Base-by-base conservation (phyloP, 2,888 invertebrate genomes). In the Eristalis tenax region DNA sequence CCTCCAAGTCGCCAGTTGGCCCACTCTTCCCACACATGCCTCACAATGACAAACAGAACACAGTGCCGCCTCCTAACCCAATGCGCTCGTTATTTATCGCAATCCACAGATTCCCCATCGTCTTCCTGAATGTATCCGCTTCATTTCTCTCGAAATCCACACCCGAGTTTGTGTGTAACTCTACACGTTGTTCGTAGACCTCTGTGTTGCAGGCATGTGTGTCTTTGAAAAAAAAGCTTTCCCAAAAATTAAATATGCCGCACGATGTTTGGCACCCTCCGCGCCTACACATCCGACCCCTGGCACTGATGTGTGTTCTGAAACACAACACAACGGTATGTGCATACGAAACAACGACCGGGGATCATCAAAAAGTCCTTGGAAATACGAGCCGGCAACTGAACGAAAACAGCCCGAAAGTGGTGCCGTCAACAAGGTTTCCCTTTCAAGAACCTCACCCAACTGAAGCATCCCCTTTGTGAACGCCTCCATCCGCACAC, bases 221-320 rank as follows among this genome's bases (percentile, higher is more conserved):
- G 50, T 50, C 74, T 82, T 74, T 74, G 32, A 38, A 56, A 82
- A 82, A 83, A 83, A 83, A 70, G 75, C 83, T 86, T 61, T 83
- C 83, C 83, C 78, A 70, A 78, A 86, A 86, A 86, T 86, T 86
- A 86, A 86, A 86, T 86, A 86, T 83, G 83, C 86, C 73, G 78
- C 70, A 83, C 83, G 83, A 75, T 83, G 75, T 74, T 86, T 64
- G 78, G 61, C 61, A 70, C 74, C 75, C 83, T 2, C 75, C 32
- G 6, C 32, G 1, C 32, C 32, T 1, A 32, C 61, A 69, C 68
- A 64, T 59, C 35, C 64, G 38, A 43, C 59, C 56, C 38, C 63
- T 23, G 43, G 6, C 57, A 23, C 57, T 23, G 56, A 0, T n/a
- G 59, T 78, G 40, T 70, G 63, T 69, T 69, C 78, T 10, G 70